These are phyloP conservation scores for Cyrtodaria siliqua DNA, from an alignment of 2,888 invertebrate genomes.

Conservation along the genomic window DNA sequence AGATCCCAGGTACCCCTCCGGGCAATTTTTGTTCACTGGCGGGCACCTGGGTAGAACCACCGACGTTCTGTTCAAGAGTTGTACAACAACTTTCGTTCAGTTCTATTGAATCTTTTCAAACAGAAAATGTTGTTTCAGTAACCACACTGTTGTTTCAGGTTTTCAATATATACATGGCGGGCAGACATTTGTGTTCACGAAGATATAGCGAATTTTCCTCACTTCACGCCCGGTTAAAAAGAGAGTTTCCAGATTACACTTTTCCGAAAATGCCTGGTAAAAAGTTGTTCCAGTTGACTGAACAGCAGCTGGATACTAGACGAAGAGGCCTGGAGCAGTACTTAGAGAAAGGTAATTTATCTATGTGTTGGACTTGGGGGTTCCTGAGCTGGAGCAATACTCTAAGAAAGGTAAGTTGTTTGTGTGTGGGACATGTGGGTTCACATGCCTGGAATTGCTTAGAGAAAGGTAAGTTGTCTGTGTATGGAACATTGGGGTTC, in stretches of 20 bases:
- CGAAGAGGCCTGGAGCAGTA: conserved; percentile 98
- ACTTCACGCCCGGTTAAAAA: conserved; percentile 94
- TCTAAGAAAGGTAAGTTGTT: too few species aligned
- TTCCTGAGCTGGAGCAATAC: too few species aligned
- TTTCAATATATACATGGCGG: conserved; percentile 99
- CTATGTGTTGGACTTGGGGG: too few species aligned
- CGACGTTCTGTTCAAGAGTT: too few species aligned
- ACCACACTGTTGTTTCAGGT: too few species aligned
- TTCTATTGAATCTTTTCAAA: too few species aligned
- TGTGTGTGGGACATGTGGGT: too few species aligned
- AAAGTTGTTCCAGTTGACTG: conserved; percentile 97
- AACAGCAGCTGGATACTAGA: conserved; percentile 98
- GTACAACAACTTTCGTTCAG: neutral
- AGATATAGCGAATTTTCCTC: conserved; percentile 98
- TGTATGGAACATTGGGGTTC: conserved; percentile 98
- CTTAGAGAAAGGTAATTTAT: conserved; percentile 94
- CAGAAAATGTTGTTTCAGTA: too few species aligned
- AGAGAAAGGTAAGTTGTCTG: conserved; percentile 98
- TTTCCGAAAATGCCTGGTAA: conserved; percentile 99
- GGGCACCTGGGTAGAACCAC: too few species aligned
- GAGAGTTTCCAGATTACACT: conserved; percentile 97
- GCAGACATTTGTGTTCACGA: conserved; percentile 97
- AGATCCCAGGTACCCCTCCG: too few species aligned
- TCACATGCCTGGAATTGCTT: conserved; percentile 98
- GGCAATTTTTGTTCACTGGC: too few species aligned